Conservation (phyloP, 2,888 invertebrate species). For the Aplocera efformata region DNA sequence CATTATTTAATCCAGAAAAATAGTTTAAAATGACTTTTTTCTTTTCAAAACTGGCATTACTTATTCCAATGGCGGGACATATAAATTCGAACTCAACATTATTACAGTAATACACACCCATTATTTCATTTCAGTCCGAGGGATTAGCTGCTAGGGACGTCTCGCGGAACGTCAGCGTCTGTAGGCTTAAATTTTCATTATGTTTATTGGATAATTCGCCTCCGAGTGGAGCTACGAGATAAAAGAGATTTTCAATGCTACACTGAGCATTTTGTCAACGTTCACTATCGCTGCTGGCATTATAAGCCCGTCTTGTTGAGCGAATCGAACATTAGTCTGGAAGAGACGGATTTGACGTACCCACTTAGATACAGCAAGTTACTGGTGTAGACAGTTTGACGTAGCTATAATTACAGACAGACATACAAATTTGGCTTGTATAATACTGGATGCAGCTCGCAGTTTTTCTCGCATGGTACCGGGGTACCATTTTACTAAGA, state of each 20-base stretch:
- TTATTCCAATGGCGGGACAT: too few species aligned
- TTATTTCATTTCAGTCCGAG: constrained; percentile 31
- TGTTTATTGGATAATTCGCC: constrained; percentile 78
- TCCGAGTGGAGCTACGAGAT: constrained; percentile 65
- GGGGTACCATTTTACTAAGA: too few species aligned
- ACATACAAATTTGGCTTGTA: too few species aligned
- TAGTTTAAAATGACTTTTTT: too few species aligned
- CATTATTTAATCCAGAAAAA: too few species aligned
- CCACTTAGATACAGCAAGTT: too few species aligned
- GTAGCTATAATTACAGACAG: too few species aligned
- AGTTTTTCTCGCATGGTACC: too few species aligned
- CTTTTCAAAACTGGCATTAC: too few species aligned
- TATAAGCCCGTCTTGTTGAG: constrained; percentile 22
- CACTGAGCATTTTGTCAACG: constrained; percentile 65
- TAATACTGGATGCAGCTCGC: too few species aligned
- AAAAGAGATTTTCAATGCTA: constrained; percentile 75
- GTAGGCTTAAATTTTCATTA: constrained; percentile 79
- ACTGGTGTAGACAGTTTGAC: too few species aligned
- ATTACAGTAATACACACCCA: constrained; percentile 25
- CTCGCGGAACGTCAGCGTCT: constrained; percentile 57
- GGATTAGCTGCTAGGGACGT: constrained; percentile 74
- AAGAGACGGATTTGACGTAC: constrained; percentile 7
- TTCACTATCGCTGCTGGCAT: constrained; percentile 40
- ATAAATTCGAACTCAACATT: too few species aligned
- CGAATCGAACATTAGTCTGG: constrained; percentile 20